Conservation (phyloP, 1,140 invertebrate genomes). For the Galleria mellonella region DNA sequence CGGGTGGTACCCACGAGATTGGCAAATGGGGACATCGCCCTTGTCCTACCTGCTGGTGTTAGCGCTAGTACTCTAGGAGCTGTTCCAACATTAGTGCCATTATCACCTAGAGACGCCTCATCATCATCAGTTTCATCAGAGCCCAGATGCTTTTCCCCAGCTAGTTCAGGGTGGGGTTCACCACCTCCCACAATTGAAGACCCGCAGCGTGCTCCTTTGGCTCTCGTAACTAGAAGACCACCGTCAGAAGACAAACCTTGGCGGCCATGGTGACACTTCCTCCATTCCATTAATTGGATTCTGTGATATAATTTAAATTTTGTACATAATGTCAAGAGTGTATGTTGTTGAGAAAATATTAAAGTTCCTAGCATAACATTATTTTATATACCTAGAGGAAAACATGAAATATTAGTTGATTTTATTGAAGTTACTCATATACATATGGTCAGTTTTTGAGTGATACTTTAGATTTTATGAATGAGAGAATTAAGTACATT, state of each 20-base stretch:
- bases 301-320: constrained; percentile 54
- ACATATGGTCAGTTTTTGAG: constrained; percentile 49
- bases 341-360: constrained; percentile 17
- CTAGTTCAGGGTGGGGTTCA: constrained; percentile 55
- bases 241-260: constrained; percentile 76
- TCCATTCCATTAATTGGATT: constrained; percentile 27
- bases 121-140: constrained; percentile 76
- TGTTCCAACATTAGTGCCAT: constrained; percentile 80
- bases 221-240: constrained; percentile 81
- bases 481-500: constrained; percentile 2
- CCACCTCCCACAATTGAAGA: constrained; percentile 52
- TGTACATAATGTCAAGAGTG: constrained; percentile 22
- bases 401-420: constrained; percentile 12
- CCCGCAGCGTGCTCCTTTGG: constrained; percentile 75
- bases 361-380: constrained; percentile 52
- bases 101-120: constrained; percentile 81
- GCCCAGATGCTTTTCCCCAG: constrained; percentile 59
- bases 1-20: constrained; percentile 87
- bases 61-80: constrained; percentile 67
- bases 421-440: constrained; percentile 26
- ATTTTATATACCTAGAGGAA: constrained; percentile 9
- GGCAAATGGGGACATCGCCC: constrained; percentile 85
- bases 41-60: constrained; percentile 81
- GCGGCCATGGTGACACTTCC: constrained; percentile 81
- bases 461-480: constrained; percentile 16